Evolutionary conservation across 2,888 invertebrate genomes (phyloP).

Genomic region (Dendrolimus houi): DNA sequence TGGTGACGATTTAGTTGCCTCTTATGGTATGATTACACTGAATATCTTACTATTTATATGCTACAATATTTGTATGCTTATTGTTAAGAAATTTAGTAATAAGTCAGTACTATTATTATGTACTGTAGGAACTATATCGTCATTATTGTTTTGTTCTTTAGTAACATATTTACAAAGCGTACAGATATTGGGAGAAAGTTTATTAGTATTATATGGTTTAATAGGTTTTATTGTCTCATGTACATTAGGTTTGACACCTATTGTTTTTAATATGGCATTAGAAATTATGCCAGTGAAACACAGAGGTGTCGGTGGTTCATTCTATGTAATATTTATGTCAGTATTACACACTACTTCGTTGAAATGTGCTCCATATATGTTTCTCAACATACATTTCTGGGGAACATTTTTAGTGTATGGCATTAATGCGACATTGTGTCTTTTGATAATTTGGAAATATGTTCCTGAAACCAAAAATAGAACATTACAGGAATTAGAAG

Average conservation of each 20-base stretch:
- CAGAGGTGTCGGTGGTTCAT: slow-evolving; percentile 14
- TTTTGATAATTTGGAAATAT: slow-evolving; percentile 11
- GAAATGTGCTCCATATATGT: slow-evolving; percentile 15
- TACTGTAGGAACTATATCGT: slow-evolving; percentile 6
- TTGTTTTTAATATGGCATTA: slow-evolving; percentile 9
- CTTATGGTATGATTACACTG: slow-evolving; percentile 7
- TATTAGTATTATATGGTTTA: slow-evolving; percentile 10
- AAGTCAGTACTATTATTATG: slow-evolving; percentile 12
- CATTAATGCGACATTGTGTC: slow-evolving; percentile 8
- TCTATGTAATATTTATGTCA: slow-evolving; percentile 13
- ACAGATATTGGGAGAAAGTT: slow-evolving; percentile 7
- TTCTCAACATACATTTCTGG: slow-evolving; percentile 11
- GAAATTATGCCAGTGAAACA: slow-evolving; percentile 19
- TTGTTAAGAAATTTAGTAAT: slow-evolving; percentile 13
- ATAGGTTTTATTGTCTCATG: slow-evolving; percentile 10
- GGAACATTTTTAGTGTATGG: slow-evolving; percentile 14
- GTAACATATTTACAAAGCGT: slow-evolving; percentile 7
- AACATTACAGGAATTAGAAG: slow-evolving; percentile 1
- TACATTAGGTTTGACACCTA: slow-evolving; percentile 9
- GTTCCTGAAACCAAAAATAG: slow-evolving; percentile 15
- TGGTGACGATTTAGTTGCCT: slow-evolving; percentile 10
- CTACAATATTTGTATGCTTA: slow-evolving; percentile 4
- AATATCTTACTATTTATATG: slow-evolving; percentile 7
- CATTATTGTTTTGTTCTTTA: slow-evolving; percentile 6
- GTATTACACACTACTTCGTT: slow-evolving; percentile 10